Evolutionary conservation across 1,140 invertebrate genomes (phyloP).

Genomic region (Venturia canescens): DNA sequence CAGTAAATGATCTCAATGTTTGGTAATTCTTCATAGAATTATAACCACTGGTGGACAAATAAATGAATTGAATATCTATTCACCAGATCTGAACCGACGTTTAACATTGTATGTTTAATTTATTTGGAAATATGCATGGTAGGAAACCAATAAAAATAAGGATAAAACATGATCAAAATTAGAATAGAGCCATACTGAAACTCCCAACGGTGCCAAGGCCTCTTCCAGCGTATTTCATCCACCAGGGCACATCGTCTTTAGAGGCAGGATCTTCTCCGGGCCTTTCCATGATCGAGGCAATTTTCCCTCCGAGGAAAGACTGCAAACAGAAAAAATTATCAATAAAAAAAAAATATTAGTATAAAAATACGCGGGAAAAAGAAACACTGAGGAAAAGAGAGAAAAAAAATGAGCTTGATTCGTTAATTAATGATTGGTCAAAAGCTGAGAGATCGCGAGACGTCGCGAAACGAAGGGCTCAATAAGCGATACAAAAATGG

Average conservation of each 20-base stretch:
- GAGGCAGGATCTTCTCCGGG: slow-evolving; percentile 85
- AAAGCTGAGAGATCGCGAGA: background rate
- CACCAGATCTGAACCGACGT: too few relatives aligned
- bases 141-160: too few relatives aligned
- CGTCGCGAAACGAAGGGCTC: background rate
- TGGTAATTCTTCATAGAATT: too few relatives aligned
- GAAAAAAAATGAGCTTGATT: background rate
- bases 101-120: too few relatives aligned
- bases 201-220: slow-evolving; percentile 90
- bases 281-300: slow-evolving; percentile 85
- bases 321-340: slow-evolving; percentile 68
- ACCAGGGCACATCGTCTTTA: slow-evolving; percentile 91
- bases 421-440: background rate
- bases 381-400: background rate
- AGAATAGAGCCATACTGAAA: slow-evolving; percentile 77
- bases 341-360: background rate
- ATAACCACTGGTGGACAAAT: too few relatives aligned
- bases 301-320: slow-evolving; percentile 86
- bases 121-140: too few relatives aligned
- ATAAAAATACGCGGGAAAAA: background rate
- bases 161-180: too few relatives aligned
- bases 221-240: slow-evolving; percentile 91
- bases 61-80: too few relatives aligned
- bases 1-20: too few relatives aligned
- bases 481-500: background rate